Conservation (phyloP, 2,888 invertebrate genomes). For the Phortica okadai region DNA sequence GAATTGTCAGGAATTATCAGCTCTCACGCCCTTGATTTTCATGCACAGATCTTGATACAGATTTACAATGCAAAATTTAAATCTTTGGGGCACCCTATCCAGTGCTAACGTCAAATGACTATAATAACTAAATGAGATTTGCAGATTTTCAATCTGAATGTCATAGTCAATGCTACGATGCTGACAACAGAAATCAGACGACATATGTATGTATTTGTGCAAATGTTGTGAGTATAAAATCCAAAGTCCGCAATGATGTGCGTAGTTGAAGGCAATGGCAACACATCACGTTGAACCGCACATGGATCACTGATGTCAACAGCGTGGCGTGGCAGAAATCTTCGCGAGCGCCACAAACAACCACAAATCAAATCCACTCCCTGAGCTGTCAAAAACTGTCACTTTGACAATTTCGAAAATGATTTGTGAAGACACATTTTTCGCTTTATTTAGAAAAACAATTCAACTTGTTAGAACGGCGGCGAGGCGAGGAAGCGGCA, state of each 20-base stretch:
- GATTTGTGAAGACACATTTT: slow-evolving; percentile 30
- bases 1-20: no score
- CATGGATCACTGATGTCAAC: slow-evolving; percentile 23
- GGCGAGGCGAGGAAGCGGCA: background rate
- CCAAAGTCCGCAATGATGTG: background rate
- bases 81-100: no score
- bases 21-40: no score
- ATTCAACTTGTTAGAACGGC: slow-evolving; percentile 4
- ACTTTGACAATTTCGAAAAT: slow-evolving; percentile 34
- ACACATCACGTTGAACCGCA: slow-evolving; percentile 1
- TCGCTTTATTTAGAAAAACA: slow-evolving; percentile 29
- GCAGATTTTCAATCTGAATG: no score
- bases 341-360: slow-evolving; percentile 3
- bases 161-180: no score
- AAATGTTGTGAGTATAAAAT: background rate
- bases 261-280: background rate
- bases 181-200: no score
- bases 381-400: slow-evolving; percentile 27
- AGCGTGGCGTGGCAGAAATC: background rate
- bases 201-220: background rate
- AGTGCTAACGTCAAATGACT: no score
- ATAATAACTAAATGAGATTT: no score
- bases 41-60: no score
- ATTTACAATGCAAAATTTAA: no score
- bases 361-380: slow-evolving; percentile 33